Conservation (phyloP, 2,888 invertebrate genomes). For the Elmis aenea region DNA sequence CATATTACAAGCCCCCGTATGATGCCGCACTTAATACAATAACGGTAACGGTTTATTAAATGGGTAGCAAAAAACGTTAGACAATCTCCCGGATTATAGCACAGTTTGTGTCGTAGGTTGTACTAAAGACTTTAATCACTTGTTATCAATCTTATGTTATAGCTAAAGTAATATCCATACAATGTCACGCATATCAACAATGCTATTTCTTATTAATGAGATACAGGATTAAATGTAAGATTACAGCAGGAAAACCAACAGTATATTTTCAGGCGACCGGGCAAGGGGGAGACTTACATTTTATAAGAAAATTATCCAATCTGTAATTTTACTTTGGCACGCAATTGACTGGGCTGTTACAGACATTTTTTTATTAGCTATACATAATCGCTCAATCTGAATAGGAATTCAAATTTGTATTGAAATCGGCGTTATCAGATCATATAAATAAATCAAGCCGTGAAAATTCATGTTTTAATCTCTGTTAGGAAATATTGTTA, state of each 20-base stretch:
- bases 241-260: too few relatives aligned
- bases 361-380: slow-evolving; percentile 1
- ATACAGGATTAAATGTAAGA: slow-evolving; percentile 2
- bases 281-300: slow-evolving; percentile 8
- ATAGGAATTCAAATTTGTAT: slow-evolving; percentile 25
- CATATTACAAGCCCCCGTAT: too few relatives aligned
- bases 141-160: slow-evolving; percentile 8
- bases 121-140: slow-evolving; percentile 4
- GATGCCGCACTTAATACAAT: too few relatives aligned
- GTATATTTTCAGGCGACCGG: too few relatives aligned
- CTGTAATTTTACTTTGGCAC: slow-evolving; percentile 11
- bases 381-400: slow-evolving; percentile 12
- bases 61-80: too few relatives aligned
- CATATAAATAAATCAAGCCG: slow-evolving; percentile 18
- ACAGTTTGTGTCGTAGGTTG: too few relatives aligned
- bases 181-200: slow-evolving; percentile 8
- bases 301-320: slow-evolving; percentile 9
- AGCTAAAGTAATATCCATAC: slow-evolving; percentile 5
- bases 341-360: slow-evolving; percentile 13
- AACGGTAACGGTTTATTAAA: too few relatives aligned
- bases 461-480: slow-evolving; percentile 4
- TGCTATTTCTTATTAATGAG: slow-evolving; percentile 8
- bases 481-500: too few relatives aligned
- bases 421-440: slow-evolving; percentile 23
- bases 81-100: too few relatives aligned